Base-by-base conservation (phyloP, 2,797 vertebrate genomes). In the Leptatherina wallacei region DNA sequence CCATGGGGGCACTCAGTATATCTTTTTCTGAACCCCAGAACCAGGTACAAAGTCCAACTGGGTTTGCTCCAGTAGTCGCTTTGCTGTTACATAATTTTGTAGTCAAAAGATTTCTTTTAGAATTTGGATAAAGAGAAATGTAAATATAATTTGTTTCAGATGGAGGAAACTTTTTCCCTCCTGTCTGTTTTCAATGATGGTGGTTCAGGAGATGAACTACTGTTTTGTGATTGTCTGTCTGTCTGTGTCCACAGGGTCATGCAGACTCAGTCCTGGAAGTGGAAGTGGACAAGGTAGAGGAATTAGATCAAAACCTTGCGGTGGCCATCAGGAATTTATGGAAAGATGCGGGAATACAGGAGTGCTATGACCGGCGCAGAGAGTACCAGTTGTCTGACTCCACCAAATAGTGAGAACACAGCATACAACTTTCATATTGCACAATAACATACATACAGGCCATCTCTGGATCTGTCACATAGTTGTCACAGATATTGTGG, bases 381-480 rank as follows among this genome's bases (percentile, higher is more conserved):
- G 95, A 97, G 57, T 96, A 95, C 76, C 95, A 98, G 87, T 92
- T 96, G 74, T 96, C 95, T 0, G 95, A 96, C 84, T 96, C 95
- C 16, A 91, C 95, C 78, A 96, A 96, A 88, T 95, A 96, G 95
- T 96, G 92, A 94, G 96, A 89, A 57, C 1, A 22, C 29, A 5
- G 14, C 4, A 29, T 2, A 32, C 4, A 24, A 8, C 13, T 2
- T 32, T 51, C 4, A 3, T 38, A 30, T 11, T 56, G 1, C 27
- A 47, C n/a, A 30, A 2, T 1, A 27, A 22, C 4, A 0, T 22
- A 27, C 18, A 16, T 44, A 11, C 18, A 29, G 14, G 35, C 29
- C 0, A 30, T 18, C 54, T 35, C 35, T 40, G 35, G 0, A 22
- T 13, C 11, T 67, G 0, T 67, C 7, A 40, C 38, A 12, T 16